Evolutionary conservation across 2,113 vertebrate species (phyloP), one percentile per base, ranked within the genome.

Genomic region (Pygoscelis antarcticus): DNA sequence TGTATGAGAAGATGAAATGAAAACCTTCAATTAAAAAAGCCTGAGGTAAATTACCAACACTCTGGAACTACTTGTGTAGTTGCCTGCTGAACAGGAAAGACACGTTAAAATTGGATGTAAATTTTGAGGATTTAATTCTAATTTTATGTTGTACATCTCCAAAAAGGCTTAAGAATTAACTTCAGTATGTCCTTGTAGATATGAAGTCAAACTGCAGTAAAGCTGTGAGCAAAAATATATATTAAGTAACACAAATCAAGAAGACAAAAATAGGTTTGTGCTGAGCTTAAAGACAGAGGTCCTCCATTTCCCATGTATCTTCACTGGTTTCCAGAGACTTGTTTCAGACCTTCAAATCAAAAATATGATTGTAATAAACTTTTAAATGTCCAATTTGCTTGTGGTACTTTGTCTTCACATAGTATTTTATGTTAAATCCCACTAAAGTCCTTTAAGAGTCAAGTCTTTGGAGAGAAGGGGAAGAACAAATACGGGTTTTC

Each of bases 91-190:
- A 90, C 78, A 75, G 51, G 29, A 92, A 80, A 94, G 60, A 32
- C 8, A 71, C n/a, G 25, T 70, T 88, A 89, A 88, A 92, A 87
- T 7, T 32, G 29, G 22, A 79, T 42, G 74, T 17, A 81, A 87
- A 82, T 69, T 64, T 58, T 70, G 83, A 78, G 16, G 70, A 95
- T 80, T 96, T 95, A 82, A 90, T 85, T 90, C 69, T 52, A 92
- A 47, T 46, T 83, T 80, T 80, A 62, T 11, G 8, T 38, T 54
- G 13, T 72, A 44, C 17, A 16, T 46, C 23, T 92, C 80, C 32
- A 32, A 54, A 89, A 61, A 80, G 66, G 29, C 27, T 14, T 57
- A 49, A 78, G 30, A 54, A 89, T 47, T 96, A 68, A 93, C 89
- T 75, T 90, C 46, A 90, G 64, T 29, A 79, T 52, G 71, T 87